Evolutionary conservation across 2,888 invertebrate genomes (phyloP).

Genomic region (Strigamia crassipes): DNA sequence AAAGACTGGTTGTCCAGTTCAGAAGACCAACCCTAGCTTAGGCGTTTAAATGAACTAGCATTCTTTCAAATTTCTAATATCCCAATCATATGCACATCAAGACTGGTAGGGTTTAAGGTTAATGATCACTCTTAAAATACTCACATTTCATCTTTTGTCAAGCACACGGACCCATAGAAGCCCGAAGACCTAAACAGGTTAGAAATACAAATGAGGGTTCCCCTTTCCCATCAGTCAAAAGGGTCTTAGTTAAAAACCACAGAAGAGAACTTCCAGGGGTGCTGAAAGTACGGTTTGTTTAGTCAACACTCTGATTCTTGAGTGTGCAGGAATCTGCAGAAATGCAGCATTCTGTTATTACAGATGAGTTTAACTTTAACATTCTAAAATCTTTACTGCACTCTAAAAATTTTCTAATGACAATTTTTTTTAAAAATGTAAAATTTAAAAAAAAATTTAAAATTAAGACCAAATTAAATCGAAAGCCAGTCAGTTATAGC

Average conservation of each 20-base stretch:
- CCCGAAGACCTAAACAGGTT: slow-evolving; percentile 10
- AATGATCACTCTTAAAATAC: slow-evolving; percentile 2
- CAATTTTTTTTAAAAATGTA: too few species aligned
- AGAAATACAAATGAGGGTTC: slow-evolving; percentile 16
- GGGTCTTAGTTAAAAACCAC: slow-evolving; percentile 16
- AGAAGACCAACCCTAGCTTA: not conserved
- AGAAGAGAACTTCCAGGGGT: not conserved
- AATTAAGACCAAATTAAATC: too few species aligned
- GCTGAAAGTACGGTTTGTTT: slow-evolving; percentile 7
- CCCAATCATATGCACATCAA: not conserved
- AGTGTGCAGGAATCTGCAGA: slow-evolving; percentile 2
- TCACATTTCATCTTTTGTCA: not conserved
- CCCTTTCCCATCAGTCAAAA: slow-evolving; percentile 12
- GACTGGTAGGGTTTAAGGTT: not conserved
- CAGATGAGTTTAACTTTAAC: not conserved
- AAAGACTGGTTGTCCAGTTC: not conserved
- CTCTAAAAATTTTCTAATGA: not conserved
- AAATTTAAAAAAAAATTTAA: too few species aligned
- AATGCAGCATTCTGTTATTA: not conserved
- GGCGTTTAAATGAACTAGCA: not conserved
- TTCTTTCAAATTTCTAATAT: not conserved
- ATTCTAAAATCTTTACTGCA: not conserved
- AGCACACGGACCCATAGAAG: not conserved
- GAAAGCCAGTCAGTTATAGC: too few species aligned
- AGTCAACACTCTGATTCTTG: not conserved